Percentiles rank a stretch among this genome's conserved stretches.
phyloP scores from a whole-genome alignment of 2,888 invertebrate species.

The Ptycholaimellus sp. region DNA sequence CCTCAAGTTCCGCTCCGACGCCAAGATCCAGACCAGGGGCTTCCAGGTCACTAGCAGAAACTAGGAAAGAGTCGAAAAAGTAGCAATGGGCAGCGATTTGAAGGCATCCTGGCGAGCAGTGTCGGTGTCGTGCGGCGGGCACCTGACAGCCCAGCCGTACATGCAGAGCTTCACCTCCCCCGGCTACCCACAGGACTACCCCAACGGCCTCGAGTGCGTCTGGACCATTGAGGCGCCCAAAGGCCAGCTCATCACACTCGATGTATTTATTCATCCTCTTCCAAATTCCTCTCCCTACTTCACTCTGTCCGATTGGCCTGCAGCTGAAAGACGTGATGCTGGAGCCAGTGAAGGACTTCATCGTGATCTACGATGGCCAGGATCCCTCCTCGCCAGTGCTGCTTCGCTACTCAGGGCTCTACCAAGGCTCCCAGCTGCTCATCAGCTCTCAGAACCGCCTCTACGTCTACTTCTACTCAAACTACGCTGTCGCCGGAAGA shows the following conservation, averaged over 20 bases:
- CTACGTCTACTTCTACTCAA: constrained; percentile 73
- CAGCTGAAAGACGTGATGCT: constrained; percentile 27
- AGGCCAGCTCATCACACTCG: constrained; percentile 69
- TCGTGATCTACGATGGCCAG: constrained; percentile 69
- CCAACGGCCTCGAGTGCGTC: constrained; percentile 80
- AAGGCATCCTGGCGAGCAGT: too few relatives aligned
- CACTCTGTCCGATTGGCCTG: constrained; percentile 16
- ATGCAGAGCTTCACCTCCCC: constrained; percentile 68
- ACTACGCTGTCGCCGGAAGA: constrained; percentile 45
- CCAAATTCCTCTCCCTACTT: too few relatives aligned
- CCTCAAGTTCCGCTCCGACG: constrained; percentile 79
- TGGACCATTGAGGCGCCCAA: constrained; percentile 63
- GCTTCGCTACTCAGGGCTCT: constrained; percentile 12
- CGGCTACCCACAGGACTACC: constrained; percentile 70
- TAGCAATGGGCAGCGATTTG: too few relatives aligned
- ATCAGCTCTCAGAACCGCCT: constrained; percentile 67
- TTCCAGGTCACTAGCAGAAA: constrained; percentile 36
- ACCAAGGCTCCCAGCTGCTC: constrained; percentile 50
- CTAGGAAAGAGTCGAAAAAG: constrained; percentile 14
- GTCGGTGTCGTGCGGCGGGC: constrained; percentile 70
- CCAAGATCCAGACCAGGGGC: constrained; percentile 69
- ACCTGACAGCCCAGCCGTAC: constrained; percentile 57
- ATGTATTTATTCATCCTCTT: too few relatives aligned
- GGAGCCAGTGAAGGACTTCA: constrained; percentile 40
- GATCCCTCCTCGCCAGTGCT: constrained; percentile 60